Percentiles rank a stretch among this genome's conserved stretches.
These are phyloP conservation scores for Ibycter americanus DNA, from an alignment of 2,797 vertebrate species.

Conservation along the genomic window DNA sequence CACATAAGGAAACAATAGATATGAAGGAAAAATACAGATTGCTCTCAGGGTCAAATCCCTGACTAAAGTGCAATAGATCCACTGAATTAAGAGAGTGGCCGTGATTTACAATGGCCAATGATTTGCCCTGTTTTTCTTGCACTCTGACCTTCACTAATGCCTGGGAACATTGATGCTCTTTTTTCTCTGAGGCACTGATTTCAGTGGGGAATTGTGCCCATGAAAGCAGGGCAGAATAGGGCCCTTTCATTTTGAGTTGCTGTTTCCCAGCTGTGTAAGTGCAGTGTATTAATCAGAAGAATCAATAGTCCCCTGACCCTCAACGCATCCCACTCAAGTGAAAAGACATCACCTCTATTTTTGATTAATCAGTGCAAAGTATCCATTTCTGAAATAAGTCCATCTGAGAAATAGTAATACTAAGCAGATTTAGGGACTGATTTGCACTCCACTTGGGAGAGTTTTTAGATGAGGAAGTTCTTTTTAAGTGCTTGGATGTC, in stretches of 20 bases:
- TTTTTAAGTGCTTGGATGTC: background rate
- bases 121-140: conserved; percentile 9
- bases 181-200: conserved; percentile 12
- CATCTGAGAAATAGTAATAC: background rate
- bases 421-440: background rate
- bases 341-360: background rate
- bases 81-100: background rate
- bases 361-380: conserved; percentile 3
- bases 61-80: background rate
- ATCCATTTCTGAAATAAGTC: background rate
- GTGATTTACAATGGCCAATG: conserved; percentile 17
- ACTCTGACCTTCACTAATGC: conserved; percentile 29
- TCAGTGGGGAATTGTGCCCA: conserved; percentile 17
- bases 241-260: background rate
- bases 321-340: background rate
- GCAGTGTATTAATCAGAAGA: conserved; percentile 61
- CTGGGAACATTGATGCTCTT: conserved; percentile 11
- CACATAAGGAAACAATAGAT: background rate
- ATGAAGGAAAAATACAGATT: background rate
- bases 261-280: background rate
- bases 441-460: background rate
- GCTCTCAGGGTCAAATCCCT: background rate
- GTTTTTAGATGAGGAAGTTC: background rate
- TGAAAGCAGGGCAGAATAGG: background rate
- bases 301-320: conserved; percentile 45